These are phyloP conservation scores for Parauchenoglanis ngamensis DNA, from an alignment of 2,797 vertebrate genomes.

Conservation along the genomic window DNA sequence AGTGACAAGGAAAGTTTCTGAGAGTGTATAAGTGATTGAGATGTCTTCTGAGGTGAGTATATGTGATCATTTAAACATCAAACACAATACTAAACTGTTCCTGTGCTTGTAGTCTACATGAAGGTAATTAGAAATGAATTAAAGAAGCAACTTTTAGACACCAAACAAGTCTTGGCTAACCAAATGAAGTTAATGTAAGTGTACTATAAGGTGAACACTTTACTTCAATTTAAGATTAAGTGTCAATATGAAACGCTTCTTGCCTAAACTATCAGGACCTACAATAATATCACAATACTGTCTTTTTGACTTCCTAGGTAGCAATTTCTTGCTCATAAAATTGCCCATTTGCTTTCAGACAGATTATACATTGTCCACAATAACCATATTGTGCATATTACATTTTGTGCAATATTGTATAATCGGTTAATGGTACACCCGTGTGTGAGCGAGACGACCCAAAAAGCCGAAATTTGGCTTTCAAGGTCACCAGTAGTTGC, in stretches of 20 bases:
- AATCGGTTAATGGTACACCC: neutral
- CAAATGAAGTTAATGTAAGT: neutral
- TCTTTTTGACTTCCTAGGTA: neutral
- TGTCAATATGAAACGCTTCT: neutral
- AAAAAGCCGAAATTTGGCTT: neutral
- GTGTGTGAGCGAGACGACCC: neutral
- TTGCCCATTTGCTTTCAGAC: neutral
- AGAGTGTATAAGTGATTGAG: neutral
- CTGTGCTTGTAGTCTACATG: neutral
- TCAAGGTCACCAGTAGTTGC: constrained; percentile 48
- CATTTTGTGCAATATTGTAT: neutral
- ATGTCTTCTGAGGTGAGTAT: neutral
- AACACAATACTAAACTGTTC: neutral
- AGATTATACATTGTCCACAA: neutral
- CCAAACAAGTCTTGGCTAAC: neutral
- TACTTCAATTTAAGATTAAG: neutral
- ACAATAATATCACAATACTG: neutral
- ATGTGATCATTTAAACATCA: neutral
- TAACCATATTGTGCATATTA: neutral
- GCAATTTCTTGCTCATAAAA: neutral
- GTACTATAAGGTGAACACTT: neutral
- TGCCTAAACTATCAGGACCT: neutral
- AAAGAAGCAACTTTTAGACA: neutral
- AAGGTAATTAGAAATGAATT: no score
- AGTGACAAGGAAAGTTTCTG: neutral